Base-by-base conservation (phyloP, 2,888 invertebrate genomes). In the Agrilus cyanescens region DNA sequence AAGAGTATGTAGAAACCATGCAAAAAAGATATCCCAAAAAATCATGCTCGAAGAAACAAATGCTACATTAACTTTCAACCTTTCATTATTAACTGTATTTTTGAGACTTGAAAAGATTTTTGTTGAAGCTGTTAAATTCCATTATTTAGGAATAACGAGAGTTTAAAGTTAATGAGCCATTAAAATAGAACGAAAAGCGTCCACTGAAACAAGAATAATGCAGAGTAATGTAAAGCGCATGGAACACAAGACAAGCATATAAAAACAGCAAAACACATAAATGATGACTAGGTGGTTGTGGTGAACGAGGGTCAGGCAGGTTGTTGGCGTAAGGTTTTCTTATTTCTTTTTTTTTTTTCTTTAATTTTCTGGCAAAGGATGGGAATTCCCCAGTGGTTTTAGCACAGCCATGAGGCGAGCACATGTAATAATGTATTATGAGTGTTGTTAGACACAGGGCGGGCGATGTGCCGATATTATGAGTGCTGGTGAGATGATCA, bases 321-420 rank as follows among this genome's bases (percentile, higher is more conserved):
- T 25, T 25, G 25, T 25, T 25, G 25, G 25, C 25, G 25, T 30
- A 46, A 38, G 40, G 44, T 38, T 32, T 38, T 20, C 20, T 20
- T 25, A 10, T 6, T 20, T 25, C 10, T 25, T 25, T 25, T 25
- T 25, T 25, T 25, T 6, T 20, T 25, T 25, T 25, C 10, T 25
- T 25, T 25, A 25, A 25, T 1, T 25, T 25, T 25, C 25, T 25
- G 25, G 10, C 25, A 25, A 25, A 25, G 48, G 53, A 49, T 43
- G 54, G 53, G 48, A 46, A 51, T 52, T 55, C 55, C 59, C 61
- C 61, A 57, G 57, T 58, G 59, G 56, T 56, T 56, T 65, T 65
- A 65, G 64, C 63, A 65, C 63, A 65, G 61, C 61, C 59, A 62
- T 60, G 59, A 61, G 62, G 61, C 61, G 61, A 64, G 60, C 61